phyloP scores from a whole-genome alignment of 2,888 invertebrate genomes.

The Teleogryllus oceanicus region DNA sequence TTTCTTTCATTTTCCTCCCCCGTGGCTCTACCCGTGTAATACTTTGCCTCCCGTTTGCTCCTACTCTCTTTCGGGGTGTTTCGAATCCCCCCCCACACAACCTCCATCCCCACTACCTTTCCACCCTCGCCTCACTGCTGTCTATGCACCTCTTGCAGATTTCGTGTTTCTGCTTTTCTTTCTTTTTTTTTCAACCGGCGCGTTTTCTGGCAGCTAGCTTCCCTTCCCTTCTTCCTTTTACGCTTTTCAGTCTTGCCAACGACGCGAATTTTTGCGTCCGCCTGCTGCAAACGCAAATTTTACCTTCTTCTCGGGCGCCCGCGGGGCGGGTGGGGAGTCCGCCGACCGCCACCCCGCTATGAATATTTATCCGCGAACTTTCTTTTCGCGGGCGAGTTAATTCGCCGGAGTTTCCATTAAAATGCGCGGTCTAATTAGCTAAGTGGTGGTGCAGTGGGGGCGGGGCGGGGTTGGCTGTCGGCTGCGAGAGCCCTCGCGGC shows the following conservation, averaged over 20 bases:
- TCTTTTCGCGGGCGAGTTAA: background rate
- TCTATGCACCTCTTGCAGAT: background rate
- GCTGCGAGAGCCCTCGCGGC: too few relatives aligned
- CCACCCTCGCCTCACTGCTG: background rate
- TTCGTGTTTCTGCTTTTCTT: background rate
- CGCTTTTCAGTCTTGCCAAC: background rate
- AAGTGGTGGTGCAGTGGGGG: background rate
- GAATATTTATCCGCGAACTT: slow-evolving; percentile 20
- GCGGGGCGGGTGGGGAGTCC: background rate
- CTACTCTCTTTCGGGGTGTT: background rate
- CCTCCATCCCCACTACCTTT: too few relatives aligned
- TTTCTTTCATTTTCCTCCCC: background rate
- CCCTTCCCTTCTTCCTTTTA: background rate
- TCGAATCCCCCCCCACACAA: too few relatives aligned
- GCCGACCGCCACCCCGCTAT: background rate
- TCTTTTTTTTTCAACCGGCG: background rate
- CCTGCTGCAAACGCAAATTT: background rate
- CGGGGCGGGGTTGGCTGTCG: too few relatives aligned
- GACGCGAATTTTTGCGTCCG: background rate
- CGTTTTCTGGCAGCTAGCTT: background rate
- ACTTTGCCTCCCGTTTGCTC: background rate
- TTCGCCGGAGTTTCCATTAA: background rate
- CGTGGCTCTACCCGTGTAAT: background rate
- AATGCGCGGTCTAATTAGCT: slow-evolving; percentile 7
- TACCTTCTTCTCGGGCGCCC: background rate